A percentile compares a stretch with the other conserved stretches of the same genome.
Evolutionary conservation across 2,113 vertebrate species (phyloP).

Genomic region (Sander vitreus): DNA sequence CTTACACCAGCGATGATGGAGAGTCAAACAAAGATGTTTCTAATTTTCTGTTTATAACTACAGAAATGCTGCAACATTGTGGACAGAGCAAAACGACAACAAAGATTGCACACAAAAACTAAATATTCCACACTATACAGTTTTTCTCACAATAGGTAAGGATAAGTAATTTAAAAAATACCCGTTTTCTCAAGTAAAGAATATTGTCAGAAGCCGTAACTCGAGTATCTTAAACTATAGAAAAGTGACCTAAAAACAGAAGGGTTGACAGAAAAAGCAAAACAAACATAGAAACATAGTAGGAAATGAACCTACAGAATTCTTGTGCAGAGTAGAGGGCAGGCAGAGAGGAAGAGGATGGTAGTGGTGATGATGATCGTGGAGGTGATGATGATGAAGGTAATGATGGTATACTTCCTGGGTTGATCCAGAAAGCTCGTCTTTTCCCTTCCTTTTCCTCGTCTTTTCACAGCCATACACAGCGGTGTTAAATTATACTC

Average conservation of each 20-base stretch:
- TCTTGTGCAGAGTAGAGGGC: conserved; percentile 80
- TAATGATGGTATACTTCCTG: conserved; percentile 77
- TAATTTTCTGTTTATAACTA: background rate
- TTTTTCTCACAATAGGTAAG: background rate
- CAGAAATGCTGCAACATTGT: background rate
- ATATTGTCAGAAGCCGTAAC: background rate
- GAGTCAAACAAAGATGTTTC: background rate
- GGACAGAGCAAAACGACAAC: conserved; percentile 9
- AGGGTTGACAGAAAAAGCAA: background rate
- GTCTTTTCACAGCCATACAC: conserved; percentile 87
- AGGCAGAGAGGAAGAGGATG: conserved; percentile 77
- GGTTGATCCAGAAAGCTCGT: conserved; percentile 96
- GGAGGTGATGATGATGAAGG: conserved; percentile 67
- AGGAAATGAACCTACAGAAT: conserved; percentile 71
- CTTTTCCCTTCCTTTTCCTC: conserved; percentile 77
- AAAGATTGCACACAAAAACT: conserved; percentile 8
- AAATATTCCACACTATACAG: background rate
- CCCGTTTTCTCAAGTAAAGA: background rate
- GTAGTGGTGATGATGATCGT: conserved; percentile 60
- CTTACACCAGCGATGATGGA: background rate
- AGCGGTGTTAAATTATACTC: background rate
- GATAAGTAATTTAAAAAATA: background rate
- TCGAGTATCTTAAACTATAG: background rate
- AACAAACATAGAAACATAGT: background rate
- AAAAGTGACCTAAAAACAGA: background rate